Base-by-base conservation (phyloP, 2,113 vertebrate species). In the Ciconia stormi region DNA sequence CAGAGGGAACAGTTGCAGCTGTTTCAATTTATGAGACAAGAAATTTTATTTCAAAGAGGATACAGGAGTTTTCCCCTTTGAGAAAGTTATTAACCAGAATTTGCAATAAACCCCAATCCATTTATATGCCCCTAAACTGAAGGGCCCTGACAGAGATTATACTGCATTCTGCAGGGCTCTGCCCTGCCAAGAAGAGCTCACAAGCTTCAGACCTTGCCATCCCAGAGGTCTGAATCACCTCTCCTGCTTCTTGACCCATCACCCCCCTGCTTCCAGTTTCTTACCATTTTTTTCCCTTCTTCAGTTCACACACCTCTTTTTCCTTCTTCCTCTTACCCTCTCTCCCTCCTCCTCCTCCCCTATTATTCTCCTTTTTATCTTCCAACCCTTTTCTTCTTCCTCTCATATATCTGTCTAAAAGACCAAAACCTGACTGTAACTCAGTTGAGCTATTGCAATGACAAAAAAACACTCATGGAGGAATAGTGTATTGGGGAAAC, bases 21-120 rank as follows among this genome's bases (percentile, higher is more conserved):
- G 88, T 97, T 98, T 97, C 97, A 97, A 95, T 96, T 98, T 96
- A 96, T 89, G 78, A 97, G 97, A 97, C 90, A 76, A 96, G 96
- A 98, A 97, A 97, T 96, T 96, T 72, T 97, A 96, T 98, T 98
- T 98, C 97, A 90, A 96, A 96, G 96, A 86, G 69, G 97, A 95
- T 76, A 85, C 87, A 87, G 93, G 93, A 95, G 90, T 94, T 95
- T 97, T 94, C 62, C 47, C 96, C 77, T 97, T 94, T 53, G 94
- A 98, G 92, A 98, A 90, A 82, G 90, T 95, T 97, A 95, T 96
- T 96, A 97, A 82, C 78, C 56, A 95, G 96, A 97, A 97, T 93
- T 95, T 32, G 34, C 93, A 96, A 92, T 95, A 97, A 97, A 95
- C 78, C 53, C 91, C 47, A 85, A 77, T 85, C 88, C 89, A 74